phyloP scores from a whole-genome alignment of 2,797 vertebrate genomes.

The Labeo calbasu region DNA sequence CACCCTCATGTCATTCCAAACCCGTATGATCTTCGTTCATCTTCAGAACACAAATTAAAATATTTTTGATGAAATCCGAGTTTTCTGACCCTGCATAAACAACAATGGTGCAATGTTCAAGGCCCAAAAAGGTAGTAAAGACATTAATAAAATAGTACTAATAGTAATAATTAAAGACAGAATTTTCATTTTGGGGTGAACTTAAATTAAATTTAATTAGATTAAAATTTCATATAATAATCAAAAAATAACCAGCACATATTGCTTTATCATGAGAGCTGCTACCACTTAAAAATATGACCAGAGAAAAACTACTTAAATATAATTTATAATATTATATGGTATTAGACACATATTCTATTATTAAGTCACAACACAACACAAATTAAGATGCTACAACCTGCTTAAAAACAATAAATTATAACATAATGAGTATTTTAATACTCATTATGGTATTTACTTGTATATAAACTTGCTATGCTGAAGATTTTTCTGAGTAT shows the following conservation, averaged over 20 bases:
- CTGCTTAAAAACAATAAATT: neutral
- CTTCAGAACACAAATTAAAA: too few relatives aligned
- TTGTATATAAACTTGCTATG: neutral
- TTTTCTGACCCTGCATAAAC: too few relatives aligned
- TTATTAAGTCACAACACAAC: neutral
- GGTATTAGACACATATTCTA: neutral
- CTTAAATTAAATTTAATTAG: too few relatives aligned
- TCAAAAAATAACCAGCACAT: neutral
- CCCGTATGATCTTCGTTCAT: too few relatives aligned
- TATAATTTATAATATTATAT: neutral
- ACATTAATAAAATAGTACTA: too few relatives aligned
- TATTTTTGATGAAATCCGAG: too few relatives aligned
- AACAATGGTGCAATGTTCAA: too few relatives aligned
- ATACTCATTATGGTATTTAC: neutral
- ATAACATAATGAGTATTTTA: neutral
- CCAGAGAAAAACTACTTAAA: neutral
- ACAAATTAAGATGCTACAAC: neutral
- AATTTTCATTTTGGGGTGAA: too few relatives aligned
- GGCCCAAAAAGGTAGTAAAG: too few relatives aligned
- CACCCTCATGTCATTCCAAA: too few relatives aligned
- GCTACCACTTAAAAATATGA: neutral
- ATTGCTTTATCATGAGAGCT: neutral
- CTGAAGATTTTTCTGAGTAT: neutral
- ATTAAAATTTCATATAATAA: neutral
- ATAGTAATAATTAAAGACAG: too few relatives aligned